Evolutionary conservation across 2,888 invertebrate species (phyloP), one percentile per base, ranked within the genome.

Genomic region (Scelioninae gen. 2): DNA sequence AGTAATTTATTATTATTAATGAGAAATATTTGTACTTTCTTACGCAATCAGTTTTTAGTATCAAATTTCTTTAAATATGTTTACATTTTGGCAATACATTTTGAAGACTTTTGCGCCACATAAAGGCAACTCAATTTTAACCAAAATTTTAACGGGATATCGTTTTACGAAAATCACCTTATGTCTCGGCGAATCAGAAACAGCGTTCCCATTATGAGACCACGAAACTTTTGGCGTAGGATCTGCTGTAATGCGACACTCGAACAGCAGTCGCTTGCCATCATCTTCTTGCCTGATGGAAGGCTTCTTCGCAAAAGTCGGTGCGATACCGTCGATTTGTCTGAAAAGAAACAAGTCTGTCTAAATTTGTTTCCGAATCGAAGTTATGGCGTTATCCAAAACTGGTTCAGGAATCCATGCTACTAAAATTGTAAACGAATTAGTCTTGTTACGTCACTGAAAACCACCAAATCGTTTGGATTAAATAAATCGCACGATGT

Each of bases 241-340:
- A 88, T 96, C 96, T 80, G 96, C 96, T 84, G 95, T 94, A 84
- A 96, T 96, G 85, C 95, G 92, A 88, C 96, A 96, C 89, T 96
- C 96, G 89, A 96, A 96, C 82, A 96, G 90, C 81, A 97, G 89
- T 86, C 95, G 91, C 89, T 96, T 96, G 82, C 96, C 96, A 87
- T 96, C 96, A 87, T 97, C 97, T 88, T 97, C 97, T 88, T 98
- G 97, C 86, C 96, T 91, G 88, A 98, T 98, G 81, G 96, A 93
- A 76, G 97, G 97, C 89, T 97, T 97, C 90, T 97, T 96, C 88
- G 96, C 94, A 89, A 98, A 98, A 85, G 97, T 97, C 85, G 97
- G 97, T 88, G 97, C 96, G 88, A 95, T 93, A 86, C 96, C 97
- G 90, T 96, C 96, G 89, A 96, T 95, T 96, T 96, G 96, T 91